Evolutionary conservation across 2,888 invertebrate genomes (phyloP), one percentile per base, ranked within the genome.

Genomic region (Macropis europaea): DNA sequence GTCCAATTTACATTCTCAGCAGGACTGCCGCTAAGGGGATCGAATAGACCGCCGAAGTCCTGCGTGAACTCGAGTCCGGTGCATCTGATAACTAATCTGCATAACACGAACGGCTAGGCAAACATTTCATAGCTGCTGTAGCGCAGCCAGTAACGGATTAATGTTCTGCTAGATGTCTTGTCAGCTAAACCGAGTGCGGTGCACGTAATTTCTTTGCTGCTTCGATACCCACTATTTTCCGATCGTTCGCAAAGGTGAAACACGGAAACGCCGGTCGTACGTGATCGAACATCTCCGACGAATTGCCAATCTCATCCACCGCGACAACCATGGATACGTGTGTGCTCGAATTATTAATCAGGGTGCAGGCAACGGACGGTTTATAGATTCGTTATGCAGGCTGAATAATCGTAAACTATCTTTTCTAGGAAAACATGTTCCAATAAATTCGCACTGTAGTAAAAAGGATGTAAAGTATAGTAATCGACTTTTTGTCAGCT

Each of bases 51-150:
- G 19, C 15, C 47, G 22, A 60, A 50, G 60, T 40, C 22, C 40
- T 34, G 2, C 34, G 24, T 15, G 50, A 56, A 38, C 26, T 11
- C 24, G 30, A 34, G 26, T 61, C 22, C 34, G 22, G 38, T 30
- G 47, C 53, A 53, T 62, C 57, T 17, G 70, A 62, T 70, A 63
- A 50, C 59, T 45, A 54, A 73, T 67, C 63, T 71, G 9, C 71
- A 60, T 73, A 73, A 73, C 71, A 64, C 34, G 59, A 43, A 32
- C 71, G 53, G 54, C 71, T 64, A 50, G 43, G 59, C 59, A 40
- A 73, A 73, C 45, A 56, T 63, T 71, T 63, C 59, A 40, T 50
- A 45, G 63, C 48, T 24, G 48, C 32, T 48, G 53, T 47, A 42
- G 43, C 28, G 43, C 19, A 24, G 13, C 26, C 24, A 22, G 63